Evolutionary conservation across 2,888 invertebrate genomes (phyloP), one percentile per base, ranked within the genome.

Genomic region (Hartigia nigra): DNA sequence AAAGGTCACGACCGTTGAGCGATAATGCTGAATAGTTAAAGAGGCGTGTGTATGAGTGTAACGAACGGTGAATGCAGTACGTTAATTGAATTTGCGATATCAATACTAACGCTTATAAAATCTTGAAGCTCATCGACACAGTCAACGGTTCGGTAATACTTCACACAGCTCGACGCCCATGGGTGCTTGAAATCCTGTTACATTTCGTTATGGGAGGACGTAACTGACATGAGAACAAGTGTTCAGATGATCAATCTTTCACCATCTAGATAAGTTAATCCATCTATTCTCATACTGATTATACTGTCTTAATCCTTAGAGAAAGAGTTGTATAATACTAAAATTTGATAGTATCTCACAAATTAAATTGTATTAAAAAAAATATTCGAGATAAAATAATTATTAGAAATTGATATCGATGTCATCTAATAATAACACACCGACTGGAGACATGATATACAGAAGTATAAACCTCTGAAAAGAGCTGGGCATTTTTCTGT

Each of bases 181-280:
- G 78, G 76, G 76, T 74, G 74, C 14, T 74, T 69, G 39, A 79
- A 79, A 79, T 79, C 78, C 78, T 79, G 78, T 79, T 79, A 79
- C 78, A 74, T 74, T 76, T 79, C 35, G 74, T 76, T 74, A 74
- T 76, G 69, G 76, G 72, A 14, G 69, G 69, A 35, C 31, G 31
- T 34, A 14, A 70, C 37, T 69, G 69, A 39, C 74, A 74, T 9
- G 75, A 31, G 39, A 55, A 69, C 78, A 75, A 78, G 78, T 78
- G 75, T 74, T 77, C 36, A 35, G 72, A 74, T 77, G 14, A 35
- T n/a, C 34, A 37, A 14, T 74, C 70, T 34, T 34, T 14, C 34
- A 70, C 23, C 23, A 76, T 70, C 14, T 31, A 34, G 70, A 76
- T 76, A 77, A 74, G 32, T 70, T 34, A 36, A 11, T 31, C 9